Base-by-base conservation (phyloP, 1,140 invertebrate species). In the Drosophila nigromelanica region DNA sequence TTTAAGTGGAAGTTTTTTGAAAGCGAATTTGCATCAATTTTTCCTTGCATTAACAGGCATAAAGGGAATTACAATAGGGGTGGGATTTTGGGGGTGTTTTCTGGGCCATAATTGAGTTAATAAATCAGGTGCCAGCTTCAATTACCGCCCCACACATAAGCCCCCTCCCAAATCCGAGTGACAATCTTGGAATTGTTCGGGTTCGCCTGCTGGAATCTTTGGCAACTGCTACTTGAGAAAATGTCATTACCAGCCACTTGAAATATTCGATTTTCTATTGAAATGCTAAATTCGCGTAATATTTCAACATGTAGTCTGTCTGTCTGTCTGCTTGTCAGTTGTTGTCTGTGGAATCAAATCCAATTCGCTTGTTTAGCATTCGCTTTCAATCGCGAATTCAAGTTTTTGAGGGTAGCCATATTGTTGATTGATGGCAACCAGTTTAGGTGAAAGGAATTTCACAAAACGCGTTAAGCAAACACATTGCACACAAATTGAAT, bases 251-350 rank as follows among this genome's bases (percentile, higher is more conserved):
- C 78, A 81, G 78, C 69, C 74, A 78, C 78, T 81, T 81, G 78
- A 81, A 82, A 82, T 81, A 78, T 81, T 81, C 78, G 79, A 81
- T 81, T 81, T 81, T 78, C 78, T 81, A 81, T 82, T 81, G 74
- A 81, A 76, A 81, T 81, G 78, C 78, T 81, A 81, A 81, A 81
- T 81, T 81, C 71, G 78, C 74, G 74, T 69, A 81, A 81, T 81
- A 78, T 81, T 72, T 81, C 74, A 81, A 61, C 59, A 42, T 18
- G 50, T 3, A 45, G 30, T 61, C 39, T 11, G 14, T 11, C n/a
- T 47, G 7, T 4, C 43, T 24, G 60, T 50, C 24, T 21, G 30
- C 24, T 8, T 8, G n/a, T 10, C 1, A 4, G 11, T 54, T 35
- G 37, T 18, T 63, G 35, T 47, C 7, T 42, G 37, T 15, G 39